These are phyloP conservation scores for Agriotes lineatus DNA, from an alignment of 2,888 invertebrate genomes.

Conservation along the genomic window DNA sequence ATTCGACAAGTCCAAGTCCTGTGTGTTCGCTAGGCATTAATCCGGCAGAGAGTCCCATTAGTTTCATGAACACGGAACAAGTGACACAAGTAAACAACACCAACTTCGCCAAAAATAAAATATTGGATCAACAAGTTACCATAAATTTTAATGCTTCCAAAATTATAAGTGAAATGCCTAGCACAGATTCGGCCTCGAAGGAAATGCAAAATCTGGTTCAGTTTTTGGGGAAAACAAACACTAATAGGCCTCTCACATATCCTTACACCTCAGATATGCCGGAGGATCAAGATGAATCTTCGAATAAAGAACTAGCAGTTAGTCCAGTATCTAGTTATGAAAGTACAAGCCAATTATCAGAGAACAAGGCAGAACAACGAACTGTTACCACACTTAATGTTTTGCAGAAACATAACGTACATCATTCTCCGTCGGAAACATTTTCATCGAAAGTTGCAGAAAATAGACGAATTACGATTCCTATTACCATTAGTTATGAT, in stretches of 20 bases:
- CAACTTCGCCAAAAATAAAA: conserved; percentile 64
- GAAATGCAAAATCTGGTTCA: conserved; percentile 53
- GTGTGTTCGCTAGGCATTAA: conserved; percentile 22
- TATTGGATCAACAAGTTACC: conserved; percentile 56
- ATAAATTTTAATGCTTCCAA: conserved; percentile 47
- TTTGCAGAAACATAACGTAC: conserved; percentile 23
- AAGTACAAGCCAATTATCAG: neutral
- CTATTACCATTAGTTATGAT: conserved; percentile 37
- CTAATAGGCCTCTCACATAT: conserved; percentile 76
- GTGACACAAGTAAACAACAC: conserved; percentile 62
- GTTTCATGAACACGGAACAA: conserved; percentile 62
- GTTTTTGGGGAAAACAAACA: conserved; percentile 65
- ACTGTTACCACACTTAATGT: conserved; percentile 19
- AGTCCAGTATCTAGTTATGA: conserved; percentile 3
- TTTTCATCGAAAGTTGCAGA: conserved; percentile 3
- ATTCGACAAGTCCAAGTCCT: conserved; percentile 14
- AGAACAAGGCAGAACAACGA: conserved; percentile 10
- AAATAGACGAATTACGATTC: conserved; percentile 26
- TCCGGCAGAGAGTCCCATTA: conserved; percentile 47
- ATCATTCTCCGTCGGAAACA: conserved; percentile 17
- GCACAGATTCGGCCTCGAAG: conserved; percentile 39
- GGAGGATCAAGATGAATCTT: conserved; percentile 10
- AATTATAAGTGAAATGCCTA: conserved; percentile 40
- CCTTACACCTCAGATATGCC: conserved; percentile 68
- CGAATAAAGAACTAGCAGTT: conserved; percentile 13